Evolutionary conservation across 2,113 vertebrate genomes (phyloP), one percentile per base, ranked within the genome.

Genomic region (Tiliqua scincoides): DNA sequence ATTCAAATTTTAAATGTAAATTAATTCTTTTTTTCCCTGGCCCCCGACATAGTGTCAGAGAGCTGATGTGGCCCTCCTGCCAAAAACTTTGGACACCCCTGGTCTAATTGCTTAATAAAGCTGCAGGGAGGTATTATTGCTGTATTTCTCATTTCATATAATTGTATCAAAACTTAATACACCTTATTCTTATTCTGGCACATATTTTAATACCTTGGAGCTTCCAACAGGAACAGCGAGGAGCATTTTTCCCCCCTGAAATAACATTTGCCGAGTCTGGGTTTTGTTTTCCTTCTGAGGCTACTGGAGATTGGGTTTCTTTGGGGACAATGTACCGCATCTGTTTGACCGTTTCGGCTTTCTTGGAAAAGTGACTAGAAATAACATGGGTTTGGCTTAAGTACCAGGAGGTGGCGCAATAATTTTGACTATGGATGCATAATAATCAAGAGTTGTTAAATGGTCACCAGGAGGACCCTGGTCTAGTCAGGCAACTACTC

Each of bases 321-420:
- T 18, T 61, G 75, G 75, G 74, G 40, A 74, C 32, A 82, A 21
- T 10, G 2, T 35, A 40, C 57, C 35, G 61, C 27, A 61, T 70
- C n/a, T 73, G 2, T 74, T 37, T 23, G 65, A 1, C 67, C 23
- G 5, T 2, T 0, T 35, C 10, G 67, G 80, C 85, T 54, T 82
- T 88, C 27, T 78, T 85, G 0, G 65, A 63, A 80, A 62, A 89
- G 73, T 3, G 48, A 79, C 0, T 79, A 68, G 27, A 43, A 14
- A 80, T 73, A 82, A 27, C 63, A 40, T 14, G 76, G 0, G 2
- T 81, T 35, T 61, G 75, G 75, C 40, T 82, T 86, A 32, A 87
- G 89, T 86, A 35, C 93, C 95, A 93, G 92, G 83, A 93, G 91
- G 70, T 94, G 94, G 92, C 84, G 87, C 91, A 95, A 78, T 88